Evolutionary conservation across 2,797 vertebrate species (phyloP).

Genomic region (Glyptemys insculpta): DNA sequence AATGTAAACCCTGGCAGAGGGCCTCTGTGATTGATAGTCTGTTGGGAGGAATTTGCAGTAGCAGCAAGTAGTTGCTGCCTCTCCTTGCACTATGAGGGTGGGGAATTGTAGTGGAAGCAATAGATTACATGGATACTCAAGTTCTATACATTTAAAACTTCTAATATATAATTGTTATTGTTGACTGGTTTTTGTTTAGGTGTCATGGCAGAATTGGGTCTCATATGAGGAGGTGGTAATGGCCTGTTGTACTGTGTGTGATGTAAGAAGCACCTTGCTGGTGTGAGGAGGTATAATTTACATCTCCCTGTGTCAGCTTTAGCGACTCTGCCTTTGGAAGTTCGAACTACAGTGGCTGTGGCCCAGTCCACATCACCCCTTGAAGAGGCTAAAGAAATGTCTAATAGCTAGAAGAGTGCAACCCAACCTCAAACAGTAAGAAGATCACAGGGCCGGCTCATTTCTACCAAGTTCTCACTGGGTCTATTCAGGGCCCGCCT

Average conservation of each 20-base stretch:
- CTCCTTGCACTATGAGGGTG: not conserved
- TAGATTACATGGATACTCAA: not conserved
- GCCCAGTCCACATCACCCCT: not conserved
- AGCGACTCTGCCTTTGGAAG: not conserved
- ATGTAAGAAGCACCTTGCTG: not conserved
- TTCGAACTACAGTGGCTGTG: not conserved
- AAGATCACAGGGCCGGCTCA: not conserved
- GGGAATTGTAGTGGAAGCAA: not conserved
- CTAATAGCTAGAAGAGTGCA: not conserved
- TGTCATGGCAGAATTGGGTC: not conserved
- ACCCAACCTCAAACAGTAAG: not conserved
- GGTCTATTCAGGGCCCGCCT: not conserved
- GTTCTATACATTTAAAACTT: not conserved
- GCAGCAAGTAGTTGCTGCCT: not conserved
- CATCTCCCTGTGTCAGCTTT: not conserved
- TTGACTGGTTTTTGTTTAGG: not conserved
- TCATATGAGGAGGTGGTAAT: not conserved
- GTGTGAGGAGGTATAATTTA: not conserved
- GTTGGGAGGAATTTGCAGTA: not conserved
- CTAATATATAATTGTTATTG: not conserved
- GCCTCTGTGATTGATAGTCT: not conserved
- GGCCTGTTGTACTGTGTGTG: not conserved
- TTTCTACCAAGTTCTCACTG: not conserved
- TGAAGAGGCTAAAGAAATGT: not conserved
- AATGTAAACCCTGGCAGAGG: not conserved